Conservation (phyloP, 2,888 invertebrate species). For the Branchellion lobata region DNA sequence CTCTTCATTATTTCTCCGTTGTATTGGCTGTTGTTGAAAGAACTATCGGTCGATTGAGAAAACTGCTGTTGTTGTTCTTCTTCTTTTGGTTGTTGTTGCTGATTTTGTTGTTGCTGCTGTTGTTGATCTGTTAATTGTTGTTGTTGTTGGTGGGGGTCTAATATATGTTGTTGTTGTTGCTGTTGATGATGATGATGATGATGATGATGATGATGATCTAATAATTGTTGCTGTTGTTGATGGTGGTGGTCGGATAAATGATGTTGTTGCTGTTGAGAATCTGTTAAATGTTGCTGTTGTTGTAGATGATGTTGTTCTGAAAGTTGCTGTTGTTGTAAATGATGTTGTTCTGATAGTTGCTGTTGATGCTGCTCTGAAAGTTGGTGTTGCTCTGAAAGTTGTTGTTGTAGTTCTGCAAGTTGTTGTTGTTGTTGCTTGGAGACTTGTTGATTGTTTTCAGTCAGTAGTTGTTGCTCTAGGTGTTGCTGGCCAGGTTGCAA, state of each 20-base stretch:
- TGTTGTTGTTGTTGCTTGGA: not conserved
- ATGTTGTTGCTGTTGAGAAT: not conserved
- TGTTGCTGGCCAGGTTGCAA: not conserved
- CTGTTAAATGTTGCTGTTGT: not conserved
- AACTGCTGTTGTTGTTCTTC: not conserved
- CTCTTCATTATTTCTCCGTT: not conserved
- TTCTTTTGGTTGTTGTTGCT: not conserved
- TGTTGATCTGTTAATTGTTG: not conserved
- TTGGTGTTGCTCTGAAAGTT: not conserved
- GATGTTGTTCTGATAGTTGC: not conserved
- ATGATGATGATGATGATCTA: not conserved
- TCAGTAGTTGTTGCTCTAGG: not conserved
- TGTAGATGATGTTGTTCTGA: not conserved
- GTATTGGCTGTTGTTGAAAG: not conserved
- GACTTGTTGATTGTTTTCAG: not conserved
- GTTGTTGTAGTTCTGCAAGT: not conserved
- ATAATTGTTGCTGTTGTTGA: not conserved
- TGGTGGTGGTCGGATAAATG: not conserved
- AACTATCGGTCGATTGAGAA: not conserved
- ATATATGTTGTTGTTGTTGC: not conserved
- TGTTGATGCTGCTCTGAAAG: not conserved
- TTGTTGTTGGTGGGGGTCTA: not conserved
- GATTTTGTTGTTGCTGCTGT: not conserved
- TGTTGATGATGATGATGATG: too few relatives aligned
- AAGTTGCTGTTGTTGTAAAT: not conserved